Evolutionary conservation across 2,888 invertebrate genomes (phyloP).

Genomic region (Elysia crispata): DNA sequence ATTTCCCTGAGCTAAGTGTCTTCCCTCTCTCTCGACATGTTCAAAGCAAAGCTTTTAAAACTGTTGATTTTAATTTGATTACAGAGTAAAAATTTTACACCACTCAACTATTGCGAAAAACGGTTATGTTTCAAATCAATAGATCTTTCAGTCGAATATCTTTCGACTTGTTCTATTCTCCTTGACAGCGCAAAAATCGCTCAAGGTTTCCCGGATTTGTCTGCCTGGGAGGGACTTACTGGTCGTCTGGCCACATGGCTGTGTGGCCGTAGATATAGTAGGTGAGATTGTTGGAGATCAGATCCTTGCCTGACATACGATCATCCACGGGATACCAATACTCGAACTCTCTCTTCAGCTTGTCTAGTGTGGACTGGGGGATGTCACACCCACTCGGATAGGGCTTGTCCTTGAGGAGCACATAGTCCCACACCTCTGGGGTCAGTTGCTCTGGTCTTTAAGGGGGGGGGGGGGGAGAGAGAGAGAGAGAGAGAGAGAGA

Average conservation of each 20-base stretch:
- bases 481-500: not conserved
- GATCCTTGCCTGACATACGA: constrained; percentile 95
- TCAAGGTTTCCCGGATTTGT: too few species aligned
- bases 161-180: too few species aligned
- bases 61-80: too few species aligned
- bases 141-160: too few species aligned
- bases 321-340: constrained; percentile 99
- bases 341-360: constrained; percentile 91
- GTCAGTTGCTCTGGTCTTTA: not conserved
- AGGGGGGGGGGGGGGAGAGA: constrained; percentile 1
- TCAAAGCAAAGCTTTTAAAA: too few species aligned
- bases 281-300: constrained; percentile 97
- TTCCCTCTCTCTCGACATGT: too few species aligned
- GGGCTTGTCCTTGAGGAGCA: constrained; percentile 73
- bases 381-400: constrained; percentile 83
- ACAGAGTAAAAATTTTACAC: too few species aligned
- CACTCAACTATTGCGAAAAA: too few species aligned
- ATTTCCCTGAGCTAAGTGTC: too few species aligned
- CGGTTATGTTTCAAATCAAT: too few species aligned
- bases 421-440: not conserved
- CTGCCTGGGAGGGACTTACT: constrained; percentile 75
- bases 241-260: constrained; percentile 95
- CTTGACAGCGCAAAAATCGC: too few species aligned
- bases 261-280: constrained; percentile 96
- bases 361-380: constrained; percentile 85